Evolutionary conservation across 2,888 invertebrate species (phyloP).

Genomic region (Gymnocheta viridis): DNA sequence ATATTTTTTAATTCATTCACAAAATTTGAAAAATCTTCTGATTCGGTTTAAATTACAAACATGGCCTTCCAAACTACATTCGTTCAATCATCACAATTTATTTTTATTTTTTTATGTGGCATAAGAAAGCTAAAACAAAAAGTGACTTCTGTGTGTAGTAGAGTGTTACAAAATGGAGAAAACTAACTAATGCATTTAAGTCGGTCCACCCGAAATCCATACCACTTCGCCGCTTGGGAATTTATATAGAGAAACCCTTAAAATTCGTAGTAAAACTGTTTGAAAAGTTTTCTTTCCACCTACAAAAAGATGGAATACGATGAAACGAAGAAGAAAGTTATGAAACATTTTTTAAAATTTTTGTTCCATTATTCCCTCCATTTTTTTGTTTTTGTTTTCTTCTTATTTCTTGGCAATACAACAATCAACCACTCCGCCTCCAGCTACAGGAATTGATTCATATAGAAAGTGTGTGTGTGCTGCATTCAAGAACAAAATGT

Average conservation of each 20-base stretch:
- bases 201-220: constrained; percentile 15
- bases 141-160: constrained; percentile 39
- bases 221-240: not conserved
- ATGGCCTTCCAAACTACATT: constrained; percentile 21
- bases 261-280: constrained; percentile 39
- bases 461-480: too few relatives aligned
- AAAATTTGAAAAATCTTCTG: too few relatives aligned
- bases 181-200: constrained; percentile 40
- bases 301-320: constrained; percentile 11
- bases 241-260: constrained; percentile 16
- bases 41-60: not conserved
- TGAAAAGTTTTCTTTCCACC: constrained; percentile 49
- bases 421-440: constrained; percentile 28
- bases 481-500: not conserved
- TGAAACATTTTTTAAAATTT: constrained; percentile 67
- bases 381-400: constrained; percentile 23
- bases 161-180: constrained; percentile 65
- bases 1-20: too few relatives aligned
- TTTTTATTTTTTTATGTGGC: constrained; percentile 2
- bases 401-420: constrained; percentile 47
- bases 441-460: constrained; percentile 1
- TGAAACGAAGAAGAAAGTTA: constrained; percentile 58
- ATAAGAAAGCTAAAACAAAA: constrained; percentile 42
- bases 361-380: constrained; percentile 44
- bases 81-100: not conserved